Base-by-base conservation (phyloP, 2,797 vertebrate species). In the Semaprochilodus insignis region DNA sequence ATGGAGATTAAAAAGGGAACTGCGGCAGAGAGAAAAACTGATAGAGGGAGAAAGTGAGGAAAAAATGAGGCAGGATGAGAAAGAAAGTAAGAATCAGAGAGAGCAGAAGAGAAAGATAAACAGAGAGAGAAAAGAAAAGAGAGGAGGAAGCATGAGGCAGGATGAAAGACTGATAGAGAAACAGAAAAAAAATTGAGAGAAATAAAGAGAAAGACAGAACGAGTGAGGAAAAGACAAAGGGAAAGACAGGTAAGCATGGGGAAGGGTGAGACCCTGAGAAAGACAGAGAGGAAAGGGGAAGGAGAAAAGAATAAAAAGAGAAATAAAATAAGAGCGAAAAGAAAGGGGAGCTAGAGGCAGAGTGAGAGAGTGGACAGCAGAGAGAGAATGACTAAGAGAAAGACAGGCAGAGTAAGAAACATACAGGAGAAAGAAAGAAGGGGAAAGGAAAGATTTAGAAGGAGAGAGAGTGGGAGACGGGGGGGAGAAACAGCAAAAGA, bases 401-500 rank as follows among this genome's bases (percentile, higher is more conserved):
- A 85, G 59, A 74, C 19, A 13, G 19, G 78, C 31, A 31, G 31
- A 31, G 31, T 31, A 31, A 31, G 72, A 66, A 80, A 44, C 31
- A 31, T 1, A 31, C 31, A 3, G 31, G 31, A 31, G 31, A 31
- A 77, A 14, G 14, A 14, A 51, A 4, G 14, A 66, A 72, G 31
- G 15, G 67, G 40, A 81, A 88, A 81, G 81, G 74, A 84, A 48
- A 77, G n/a, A n/a, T n/a, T n/a, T n/a, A 67, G 60, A 23, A 10
- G 83, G 83, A 83, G 15, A 17, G 1, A 14, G 40, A 8, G 14
- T 14, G 3, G 6, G 19, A 57, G 17, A 57, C 31, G 31, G 31
- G 31, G 4, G 15, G 0, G 25, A 63, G 10, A 62, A 55, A 70
- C 63, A 3, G 36, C 6, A 6, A 36, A 6, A 55, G 73, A 59